These are phyloP conservation scores for Pterostichus niger DNA, from an alignment of 2,888 invertebrate genomes.

Conservation along the genomic window DNA sequence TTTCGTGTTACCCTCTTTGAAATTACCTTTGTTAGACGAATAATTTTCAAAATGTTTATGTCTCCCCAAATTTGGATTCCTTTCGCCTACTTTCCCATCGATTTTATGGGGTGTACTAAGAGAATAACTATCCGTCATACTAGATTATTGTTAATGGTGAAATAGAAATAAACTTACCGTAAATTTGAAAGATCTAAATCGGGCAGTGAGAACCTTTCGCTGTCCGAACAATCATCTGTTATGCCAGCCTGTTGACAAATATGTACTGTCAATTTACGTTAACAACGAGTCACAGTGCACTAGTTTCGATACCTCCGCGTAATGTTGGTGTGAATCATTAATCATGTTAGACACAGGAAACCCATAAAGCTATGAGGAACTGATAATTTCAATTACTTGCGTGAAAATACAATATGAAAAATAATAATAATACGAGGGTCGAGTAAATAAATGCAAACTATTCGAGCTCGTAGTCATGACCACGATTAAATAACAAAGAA, in stretches of 20 bases:
- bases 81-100: constrained; percentile 42
- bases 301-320: constrained; percentile 49
- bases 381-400: constrained; percentile 54
- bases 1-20: constrained; percentile 29
- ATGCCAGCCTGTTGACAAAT: constrained; percentile 66
- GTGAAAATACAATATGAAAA: constrained; percentile 30
- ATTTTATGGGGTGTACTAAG: constrained; percentile 35
- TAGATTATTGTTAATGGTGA: background rate
- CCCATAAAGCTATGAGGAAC: constrained; percentile 43
- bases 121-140: no score
- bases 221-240: constrained; percentile 70
- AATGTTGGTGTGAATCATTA: constrained; percentile 48
- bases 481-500: constrained; percentile 45
- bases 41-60: constrained; percentile 46
- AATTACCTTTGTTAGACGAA: constrained; percentile 18
- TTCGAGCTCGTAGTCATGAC: constrained; percentile 49
- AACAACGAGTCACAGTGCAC: constrained; percentile 51
- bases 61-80: constrained; percentile 59
- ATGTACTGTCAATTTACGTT: constrained; percentile 61
- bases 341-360: constrained; percentile 52
- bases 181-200: constrained; percentile 75
- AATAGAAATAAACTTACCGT: constrained; percentile 71
- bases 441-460: constrained; percentile 60
- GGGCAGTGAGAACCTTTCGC: constrained; percentile 73
- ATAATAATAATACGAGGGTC: constrained; percentile 47